Percentiles rank a stretch among this genome's conserved stretches.
phyloP scores from a whole-genome alignment of 2,113 vertebrate genomes.

The Australoheros scitulus region DNA sequence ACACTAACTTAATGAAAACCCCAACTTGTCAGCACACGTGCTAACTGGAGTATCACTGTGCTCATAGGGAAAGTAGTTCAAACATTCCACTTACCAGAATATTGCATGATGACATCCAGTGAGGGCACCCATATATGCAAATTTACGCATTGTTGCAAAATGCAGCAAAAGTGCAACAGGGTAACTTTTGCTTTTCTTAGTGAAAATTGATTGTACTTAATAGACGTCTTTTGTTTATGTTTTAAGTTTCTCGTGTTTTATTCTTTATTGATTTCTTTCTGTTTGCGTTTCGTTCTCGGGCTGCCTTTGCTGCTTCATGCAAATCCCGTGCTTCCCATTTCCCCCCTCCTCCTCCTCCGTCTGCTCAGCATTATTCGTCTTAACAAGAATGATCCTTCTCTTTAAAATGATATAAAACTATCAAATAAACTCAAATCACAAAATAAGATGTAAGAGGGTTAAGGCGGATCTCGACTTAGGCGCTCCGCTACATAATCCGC shows the following conservation, averaged over 20 bases:
- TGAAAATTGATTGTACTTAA: not conserved
- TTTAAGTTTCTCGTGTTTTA: not conserved
- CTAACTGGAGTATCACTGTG: not conserved
- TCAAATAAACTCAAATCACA: slow-evolving; percentile 52
- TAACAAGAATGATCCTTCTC: slow-evolving; percentile 48
- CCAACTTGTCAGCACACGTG: not conserved
- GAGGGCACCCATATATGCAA: not conserved
- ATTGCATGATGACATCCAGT: not conserved
- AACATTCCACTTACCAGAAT: not conserved
- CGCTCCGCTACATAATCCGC: slow-evolving; percentile 43
- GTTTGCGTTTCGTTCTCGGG: not conserved
- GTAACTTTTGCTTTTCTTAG: not conserved
- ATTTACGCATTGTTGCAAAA: not conserved
- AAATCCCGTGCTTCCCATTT: not conserved
- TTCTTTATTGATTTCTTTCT: not conserved
- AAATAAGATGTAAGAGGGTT: slow-evolving; percentile 61
- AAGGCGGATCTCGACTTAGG: slow-evolving; percentile 37
- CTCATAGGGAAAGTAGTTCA: not conserved
- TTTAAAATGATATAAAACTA: slow-evolving; percentile 47
- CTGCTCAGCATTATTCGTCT: slow-evolving; percentile 12
- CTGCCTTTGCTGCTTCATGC: not conserved
- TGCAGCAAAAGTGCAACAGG: not conserved
- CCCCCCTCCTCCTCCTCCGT: not conserved
- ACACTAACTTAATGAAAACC: not conserved
- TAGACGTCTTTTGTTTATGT: not conserved